Evolutionary conservation across 2,797 vertebrate species (phyloP), one percentile per base, ranked within the genome.

Genomic region (Hoplostethus atlanticus): DNA sequence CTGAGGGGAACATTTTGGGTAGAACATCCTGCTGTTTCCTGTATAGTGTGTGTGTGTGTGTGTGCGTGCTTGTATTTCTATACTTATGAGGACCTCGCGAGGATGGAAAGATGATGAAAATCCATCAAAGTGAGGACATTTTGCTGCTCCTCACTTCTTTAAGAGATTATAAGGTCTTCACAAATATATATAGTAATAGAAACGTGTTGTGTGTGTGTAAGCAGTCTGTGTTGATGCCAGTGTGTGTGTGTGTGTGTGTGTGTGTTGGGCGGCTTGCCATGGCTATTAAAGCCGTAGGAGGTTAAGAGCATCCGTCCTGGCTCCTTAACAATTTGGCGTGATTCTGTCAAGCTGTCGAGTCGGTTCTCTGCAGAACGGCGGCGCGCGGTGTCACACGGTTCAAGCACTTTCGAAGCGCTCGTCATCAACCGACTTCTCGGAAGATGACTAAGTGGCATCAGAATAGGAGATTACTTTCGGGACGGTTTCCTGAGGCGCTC

Each of bases 321-420:
- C 81, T 83, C 77, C 56, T 84, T 85, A 77, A 68, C 79, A 4
- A 69, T 77, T 80, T 28, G 15, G 54, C 80, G 85, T 17, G 69
- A 81, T 84, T 69, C 82, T 81, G 84, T 86, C 80, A 71, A 72
- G 79, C 76, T 86, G 81, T 86, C 78, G 64, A 58, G 79, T 51
- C 11, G n/a, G 4, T 86, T 58, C 77, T 73, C 38, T 17, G 13
- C 62, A 71, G 62, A 84, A 76, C 59, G 2, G 42, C 10, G 9
- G 42, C 30, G 64, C 6, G 44, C 21, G 4, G 5, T 69, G 68
- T 71, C 73, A 51, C 77, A 64, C 15, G 66, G 84, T 89, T 87
- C 71, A 76, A 76, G 81, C 74, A 68, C 21, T 21, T 75, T 85
- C 73, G 11, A 77, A 72, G 76, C 6, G 62, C 77, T 87, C 80